Conservation (phyloP, 2,797 vertebrate species). For the Brachymystax lenok region DNA sequence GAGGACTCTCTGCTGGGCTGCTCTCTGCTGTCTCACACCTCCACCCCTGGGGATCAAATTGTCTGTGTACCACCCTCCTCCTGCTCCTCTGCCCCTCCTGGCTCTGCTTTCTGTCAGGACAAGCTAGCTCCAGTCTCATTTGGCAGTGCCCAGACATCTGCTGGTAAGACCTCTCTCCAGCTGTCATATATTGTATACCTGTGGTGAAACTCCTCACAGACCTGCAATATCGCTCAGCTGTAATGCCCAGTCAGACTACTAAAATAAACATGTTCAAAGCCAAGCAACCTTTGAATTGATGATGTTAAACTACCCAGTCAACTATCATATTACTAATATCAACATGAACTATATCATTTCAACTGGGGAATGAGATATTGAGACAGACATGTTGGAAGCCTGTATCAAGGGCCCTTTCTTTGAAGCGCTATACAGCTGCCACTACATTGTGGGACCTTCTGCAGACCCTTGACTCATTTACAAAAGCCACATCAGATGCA, state of each 20-base stretch:
- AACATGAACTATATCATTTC: neutral
- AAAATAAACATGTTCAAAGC: conserved; percentile 33
- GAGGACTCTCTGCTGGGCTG: conserved; percentile 92
- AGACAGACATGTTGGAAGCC: neutral
- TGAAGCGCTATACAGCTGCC: neutral
- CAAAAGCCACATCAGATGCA: conserved; percentile 47
- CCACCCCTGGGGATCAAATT: conserved; percentile 76
- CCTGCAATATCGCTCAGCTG: conserved; percentile 4
- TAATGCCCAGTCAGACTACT: neutral
- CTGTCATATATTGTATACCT: conserved; percentile 6
- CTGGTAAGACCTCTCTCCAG: conserved; percentile 82
- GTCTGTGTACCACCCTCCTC: conserved; percentile 83
- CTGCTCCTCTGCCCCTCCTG: conserved; percentile 79
- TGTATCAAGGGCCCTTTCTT: neutral
- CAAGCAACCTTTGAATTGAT: conserved; percentile 17
- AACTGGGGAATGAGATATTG: neutral
- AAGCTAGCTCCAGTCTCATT: conserved; percentile 83
- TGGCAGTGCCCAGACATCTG: conserved; percentile 77
- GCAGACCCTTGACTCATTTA: conserved; percentile 49
- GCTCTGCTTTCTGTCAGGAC: conserved; percentile 79
- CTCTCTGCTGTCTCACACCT: conserved; percentile 89
- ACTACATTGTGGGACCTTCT: neutral
- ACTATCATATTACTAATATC: neutral
- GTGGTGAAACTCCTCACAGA: conserved; percentile 42
- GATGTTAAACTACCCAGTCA: conserved; percentile 28